Evolutionary conservation across 2,797 vertebrate genomes (phyloP).

Genomic region (Channa striata): DNA sequence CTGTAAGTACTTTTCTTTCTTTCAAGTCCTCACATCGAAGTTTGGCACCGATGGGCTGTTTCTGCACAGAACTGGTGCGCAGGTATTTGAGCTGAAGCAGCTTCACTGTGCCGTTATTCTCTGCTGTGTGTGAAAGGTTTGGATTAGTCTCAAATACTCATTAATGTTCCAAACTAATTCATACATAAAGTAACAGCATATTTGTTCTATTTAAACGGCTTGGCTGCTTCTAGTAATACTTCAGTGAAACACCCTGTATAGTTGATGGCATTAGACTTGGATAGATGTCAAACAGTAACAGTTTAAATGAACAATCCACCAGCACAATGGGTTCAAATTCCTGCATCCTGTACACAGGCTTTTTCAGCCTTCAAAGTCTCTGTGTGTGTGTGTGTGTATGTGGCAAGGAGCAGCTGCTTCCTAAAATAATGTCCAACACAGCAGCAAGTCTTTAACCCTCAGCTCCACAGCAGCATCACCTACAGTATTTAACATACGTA

Average conservation of each 20-base stretch:
- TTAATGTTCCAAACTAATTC: not conserved
- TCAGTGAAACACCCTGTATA: no score
- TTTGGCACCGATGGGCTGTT: no score
- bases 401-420: constrained; percentile 37
- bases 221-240: not conserved
- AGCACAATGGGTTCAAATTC: constrained; percentile 45
- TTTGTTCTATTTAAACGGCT: no score
- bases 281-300: not conserved
- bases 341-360: constrained; percentile 45
- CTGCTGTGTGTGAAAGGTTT: constrained; percentile 43
- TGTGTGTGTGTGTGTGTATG: constrained; percentile 32
- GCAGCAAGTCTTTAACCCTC: constrained; percentile 18
- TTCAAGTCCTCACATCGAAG: no score
- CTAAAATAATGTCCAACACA: constrained; percentile 10
- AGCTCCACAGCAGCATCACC: constrained; percentile 1
- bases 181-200: no score
- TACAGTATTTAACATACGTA: not conserved
- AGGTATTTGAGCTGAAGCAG: not conserved
- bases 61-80: not conserved
- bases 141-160: not conserved
- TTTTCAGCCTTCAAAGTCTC: constrained; percentile 4
- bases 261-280: not conserved
- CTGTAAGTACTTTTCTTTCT: constrained; percentile 72
- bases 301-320: not conserved
- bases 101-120: no score